Evolutionary conservation across 1,140 invertebrate species (phyloP), one percentile per base, ranked within the genome.

Genomic region (Musca vetustissima): DNA sequence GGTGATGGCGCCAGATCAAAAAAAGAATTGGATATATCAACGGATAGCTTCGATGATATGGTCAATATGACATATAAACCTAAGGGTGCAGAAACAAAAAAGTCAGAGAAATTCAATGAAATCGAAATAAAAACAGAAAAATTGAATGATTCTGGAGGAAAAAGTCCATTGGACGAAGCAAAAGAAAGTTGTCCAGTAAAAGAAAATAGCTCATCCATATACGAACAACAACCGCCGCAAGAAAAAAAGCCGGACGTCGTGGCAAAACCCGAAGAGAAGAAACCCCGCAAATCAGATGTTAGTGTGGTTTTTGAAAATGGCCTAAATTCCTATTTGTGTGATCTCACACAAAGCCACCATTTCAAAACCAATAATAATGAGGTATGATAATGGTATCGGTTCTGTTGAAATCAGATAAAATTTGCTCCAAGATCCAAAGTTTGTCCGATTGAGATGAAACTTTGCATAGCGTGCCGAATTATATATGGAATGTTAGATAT

Each of bases 221-320:
- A n/a, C n/a, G n/a, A n/a, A n/a, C n/a, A n/a, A n/a, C n/a, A n/a
- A n/a, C n/a, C n/a, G n/a, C n/a, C n/a, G n/a, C n/a, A n/a, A 6
- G 11, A 24, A 49, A 64, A 49, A 8, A 48, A 47, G 6, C 17
- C 47, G 15, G 9, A 2, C 49, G 19, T 52, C n/a, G 4, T n/a
- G 32, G 21, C 47, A 2, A 2, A 19, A 3, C 15, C 21, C 25
- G 17, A 66, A 49, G 24, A 49, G 15, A 49, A 49, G 15, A 61
- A 36, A 61, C n/a, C 25, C 8, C 47, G 36, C 6, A 43, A 43
- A 43, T 43, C 36, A 43, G 36, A 66, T 24, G 22, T 66, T 4
- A 50, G 9, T 55, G 73, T 80, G 17, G 76, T 77, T 1, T 80
- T 80, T 69, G 78, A 76, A 24, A 73, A 71, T 24, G 73, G 76